phyloP scores from a whole-genome alignment of 2,113 vertebrate species.

The Arvicanthis niloticus region DNA sequence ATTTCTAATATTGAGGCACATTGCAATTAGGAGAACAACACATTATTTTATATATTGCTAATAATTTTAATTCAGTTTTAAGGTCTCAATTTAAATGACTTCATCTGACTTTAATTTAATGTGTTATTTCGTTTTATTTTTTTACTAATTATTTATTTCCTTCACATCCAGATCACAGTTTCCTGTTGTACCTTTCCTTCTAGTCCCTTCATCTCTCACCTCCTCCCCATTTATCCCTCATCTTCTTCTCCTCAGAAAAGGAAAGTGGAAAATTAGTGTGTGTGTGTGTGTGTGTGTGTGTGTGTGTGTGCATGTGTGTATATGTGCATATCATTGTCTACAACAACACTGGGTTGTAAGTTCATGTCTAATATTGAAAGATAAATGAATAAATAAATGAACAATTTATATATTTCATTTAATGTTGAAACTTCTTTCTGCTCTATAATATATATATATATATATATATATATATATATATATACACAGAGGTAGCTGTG shows the following conservation, averaged over 20 bases:
- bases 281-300: background rate
- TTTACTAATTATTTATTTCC: background rate
- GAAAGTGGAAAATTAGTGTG: too few species aligned
- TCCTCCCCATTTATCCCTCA: too few species aligned
- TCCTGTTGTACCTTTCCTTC: too few species aligned
- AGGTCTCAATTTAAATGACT: background rate
- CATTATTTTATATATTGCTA: background rate
- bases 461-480: too few species aligned
- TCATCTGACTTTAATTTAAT: background rate
- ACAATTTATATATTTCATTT: background rate
- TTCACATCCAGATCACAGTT: too few species aligned
- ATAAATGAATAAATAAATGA: background rate
- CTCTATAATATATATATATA: too few species aligned
- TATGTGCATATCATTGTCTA: background rate
- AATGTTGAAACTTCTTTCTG: background rate
- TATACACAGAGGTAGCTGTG: background rate
- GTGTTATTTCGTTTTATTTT: too few species aligned
- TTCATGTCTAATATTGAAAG: background rate
- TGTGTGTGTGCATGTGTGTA: background rate
- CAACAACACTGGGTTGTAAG: background rate
- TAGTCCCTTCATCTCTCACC: too few species aligned
- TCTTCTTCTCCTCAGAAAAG: too few species aligned
- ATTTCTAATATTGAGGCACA: slow-evolving; percentile 3
- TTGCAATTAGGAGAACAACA: background rate
- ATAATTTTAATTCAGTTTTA: slow-evolving; percentile 20